phyloP scores from a whole-genome alignment of 2,797 vertebrate species.

The Myoxocephalus aenaeus region DNA sequence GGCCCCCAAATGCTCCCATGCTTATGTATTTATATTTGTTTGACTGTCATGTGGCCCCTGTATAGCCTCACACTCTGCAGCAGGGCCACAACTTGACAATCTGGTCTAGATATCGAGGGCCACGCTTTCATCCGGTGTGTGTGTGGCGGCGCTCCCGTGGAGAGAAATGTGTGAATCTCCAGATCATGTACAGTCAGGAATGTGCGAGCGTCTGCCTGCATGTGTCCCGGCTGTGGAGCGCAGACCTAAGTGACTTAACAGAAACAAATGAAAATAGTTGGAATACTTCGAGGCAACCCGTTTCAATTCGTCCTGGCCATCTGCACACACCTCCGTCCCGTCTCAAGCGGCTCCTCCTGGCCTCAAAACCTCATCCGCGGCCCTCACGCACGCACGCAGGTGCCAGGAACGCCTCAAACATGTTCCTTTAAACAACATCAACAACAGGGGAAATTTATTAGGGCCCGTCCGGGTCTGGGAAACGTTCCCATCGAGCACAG shows the following conservation, averaged over 20 bases:
- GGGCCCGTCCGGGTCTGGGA: slow-evolving; percentile 63
- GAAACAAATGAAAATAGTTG: slow-evolving; percentile 79
- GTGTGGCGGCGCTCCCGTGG: slow-evolving; percentile 1
- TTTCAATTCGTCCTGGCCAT: slow-evolving; percentile 49
- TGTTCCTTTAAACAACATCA: slow-evolving; percentile 38
- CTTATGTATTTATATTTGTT: background rate
- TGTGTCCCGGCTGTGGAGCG: slow-evolving; percentile 35
- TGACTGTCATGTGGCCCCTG: no score
- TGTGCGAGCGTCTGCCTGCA: slow-evolving; percentile 48
- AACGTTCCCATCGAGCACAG: slow-evolving; percentile 65
- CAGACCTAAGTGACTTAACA: slow-evolving; percentile 76
- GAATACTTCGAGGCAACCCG: slow-evolving; percentile 59
- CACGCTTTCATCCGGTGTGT: no score
- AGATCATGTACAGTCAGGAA: slow-evolving; percentile 70
- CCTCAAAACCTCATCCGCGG: slow-evolving; percentile 36
- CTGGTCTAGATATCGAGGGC: no score
- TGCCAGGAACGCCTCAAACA: slow-evolving; percentile 36
- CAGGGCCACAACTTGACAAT: no score
- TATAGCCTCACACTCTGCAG: no score
- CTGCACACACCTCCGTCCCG: slow-evolving; percentile 40
- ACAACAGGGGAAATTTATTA: slow-evolving; percentile 57
- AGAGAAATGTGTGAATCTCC: slow-evolving; percentile 52
- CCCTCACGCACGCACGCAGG: background rate
- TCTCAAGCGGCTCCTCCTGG: slow-evolving; percentile 37
- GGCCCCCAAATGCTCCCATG: background rate